phyloP scores from a whole-genome alignment of 2,113 vertebrate genomes.

The Ceyx margarethae region DNA sequence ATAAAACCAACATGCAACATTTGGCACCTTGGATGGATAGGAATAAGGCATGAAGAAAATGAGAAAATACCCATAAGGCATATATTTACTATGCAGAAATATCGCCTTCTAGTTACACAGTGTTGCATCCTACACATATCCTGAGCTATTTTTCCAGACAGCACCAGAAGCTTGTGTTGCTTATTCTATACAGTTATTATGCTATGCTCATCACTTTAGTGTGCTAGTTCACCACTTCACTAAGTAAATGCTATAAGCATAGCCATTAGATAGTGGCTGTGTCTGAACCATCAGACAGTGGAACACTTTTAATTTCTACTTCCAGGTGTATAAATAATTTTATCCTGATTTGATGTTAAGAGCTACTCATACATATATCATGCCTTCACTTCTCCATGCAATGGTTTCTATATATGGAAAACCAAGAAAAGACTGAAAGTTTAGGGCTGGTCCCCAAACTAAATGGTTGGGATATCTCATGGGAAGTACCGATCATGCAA shows the following conservation, averaged over 20 bases:
- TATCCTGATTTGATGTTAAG: not conserved
- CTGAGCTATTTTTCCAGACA: slow-evolving; percentile 7
- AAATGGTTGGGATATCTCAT: not conserved
- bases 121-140: not conserved
- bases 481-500: not conserved
- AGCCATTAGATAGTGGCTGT: not conserved
- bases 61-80: not conserved
- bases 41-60: not conserved
- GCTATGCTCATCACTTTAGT: not conserved
- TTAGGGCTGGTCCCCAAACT: not conserved
- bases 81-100: slow-evolving; percentile 7
- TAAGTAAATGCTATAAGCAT: not conserved
- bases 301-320: not conserved
- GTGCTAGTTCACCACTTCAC: not conserved
- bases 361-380: not conserved
- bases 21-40: not conserved
- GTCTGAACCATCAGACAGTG: not conserved
- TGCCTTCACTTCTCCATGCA: not conserved
- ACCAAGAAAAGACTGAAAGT: not conserved
- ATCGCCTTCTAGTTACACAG: not conserved
- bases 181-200: not conserved
- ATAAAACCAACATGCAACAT: not conserved
- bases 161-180: not conserved
- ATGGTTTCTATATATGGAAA: not conserved
- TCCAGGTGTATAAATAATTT: not conserved